Base-by-base conservation (phyloP, 35 echinoderm and acorn worm genomes). In the Strongylocentrotus purpuratus region DNA sequence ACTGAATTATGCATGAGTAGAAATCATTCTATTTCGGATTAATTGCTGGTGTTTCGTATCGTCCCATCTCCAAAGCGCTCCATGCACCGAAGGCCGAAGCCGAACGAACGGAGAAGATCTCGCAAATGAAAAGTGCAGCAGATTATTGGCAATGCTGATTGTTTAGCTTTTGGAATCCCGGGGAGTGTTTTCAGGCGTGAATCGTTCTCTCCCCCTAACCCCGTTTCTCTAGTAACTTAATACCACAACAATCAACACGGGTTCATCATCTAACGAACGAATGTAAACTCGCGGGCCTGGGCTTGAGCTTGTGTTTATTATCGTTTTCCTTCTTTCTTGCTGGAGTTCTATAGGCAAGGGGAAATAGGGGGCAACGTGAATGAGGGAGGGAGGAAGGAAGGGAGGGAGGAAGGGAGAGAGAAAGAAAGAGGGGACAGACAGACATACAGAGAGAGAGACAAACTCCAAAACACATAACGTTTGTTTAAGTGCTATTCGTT, bases 201-300 rank as follows among this genome's bases (percentile, higher is more conserved):
- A 78, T n/a, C 65, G 28, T 78, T 78, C 65, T 78, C 65, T 78
- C 65, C 65, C 65, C 65, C 65, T 78, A 78, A 78, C 65, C 65
- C 65, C 65, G 4, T 78, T 78, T 78, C 65, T 78, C 65, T 78
- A 78, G 65, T 78, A 78, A 78, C 65, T 78, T 78, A 78, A 78
- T 78, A 78, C 65, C 65, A 25, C 65, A 78, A 78, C 65, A 78
- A 78, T 78, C 65, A 78, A n/a, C 65, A 78, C 65, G 20, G 65
- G 65, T 78, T 78, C 65, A 78, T 78, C 65, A 78, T 78, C 65
- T 78, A 28, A 78, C 20, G 28, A 78, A 78, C 65, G 65, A 78
- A 78, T n/a, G 65, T 78, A 78, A 78, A 78, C 65, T 78, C 65
- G 25, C 1, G 65, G 65, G 25, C 65, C 28, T 28, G 4, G 65